Base-by-base conservation (phyloP, 2,888 invertebrate species). In the Eupithecia exiguata region DNA sequence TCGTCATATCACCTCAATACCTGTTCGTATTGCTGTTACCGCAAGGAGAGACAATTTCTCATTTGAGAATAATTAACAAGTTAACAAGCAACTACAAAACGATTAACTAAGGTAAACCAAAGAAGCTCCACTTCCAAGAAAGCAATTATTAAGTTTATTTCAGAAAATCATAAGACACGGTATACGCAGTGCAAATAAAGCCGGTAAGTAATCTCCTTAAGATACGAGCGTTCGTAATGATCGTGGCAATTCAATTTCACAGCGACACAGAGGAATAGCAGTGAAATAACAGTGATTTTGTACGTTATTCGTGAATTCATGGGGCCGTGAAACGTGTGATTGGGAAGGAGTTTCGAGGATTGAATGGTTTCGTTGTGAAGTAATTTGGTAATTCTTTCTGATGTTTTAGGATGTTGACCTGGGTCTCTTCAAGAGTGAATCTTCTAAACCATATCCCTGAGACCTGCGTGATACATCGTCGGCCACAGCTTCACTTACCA, bases 161-260 rank as follows among this genome's bases (percentile, higher is more conserved):
- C 65, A 6, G 69, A 70, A 72, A 75, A 68, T 72, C 68, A 70
- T 75, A 75, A 69, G 74, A 71, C 69, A 74, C 72, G 70, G 72
- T 61, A 61, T 53, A 61, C 65, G 43, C 70, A 69, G 36, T 75
- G 5, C 58, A 58, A 58, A 58, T 58, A 58, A 58, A 58, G 58
- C 46, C 69, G 53, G 71, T 75, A 74, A 35, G 65, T 71, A 71
- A 78, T 74, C 73, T 74, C 63, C 49, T 62, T 46, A 58, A 74
- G 69, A 72, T 74, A 68, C 70, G 72, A 49, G 69, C 53, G 73
- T 73, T 74, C 73, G 74, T 75, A 72, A 72, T 66, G 77, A 75
- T 74, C 77, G 74, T 78, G 71, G 72, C 72, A 71, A 79, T 78
- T 78, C 79, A 79, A 79, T 77, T 78, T 78, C 78, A 77, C 77